Evolutionary conservation across 2,797 vertebrate species (phyloP).

Genomic region (Labeo calbasu): DNA sequence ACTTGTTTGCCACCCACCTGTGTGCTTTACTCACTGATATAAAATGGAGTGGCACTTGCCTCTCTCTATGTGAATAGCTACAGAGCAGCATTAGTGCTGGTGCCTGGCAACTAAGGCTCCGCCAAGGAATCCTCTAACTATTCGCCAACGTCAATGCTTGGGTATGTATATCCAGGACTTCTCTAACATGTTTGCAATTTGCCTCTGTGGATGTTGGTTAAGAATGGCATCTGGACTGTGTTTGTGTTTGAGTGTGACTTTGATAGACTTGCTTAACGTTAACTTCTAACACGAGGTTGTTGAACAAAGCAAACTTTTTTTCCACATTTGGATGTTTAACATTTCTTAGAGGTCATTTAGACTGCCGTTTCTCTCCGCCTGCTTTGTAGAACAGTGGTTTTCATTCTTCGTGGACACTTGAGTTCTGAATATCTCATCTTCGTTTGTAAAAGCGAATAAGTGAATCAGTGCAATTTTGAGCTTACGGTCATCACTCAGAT

Average conservation of each 20-base stretch:
- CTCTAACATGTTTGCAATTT: conserved; percentile 54
- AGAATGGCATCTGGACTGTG: conserved; percentile 21
- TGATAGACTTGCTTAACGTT: conserved; percentile 6
- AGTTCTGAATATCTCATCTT: conserved; percentile 3
- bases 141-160: conserved; percentile 59
- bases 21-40: conserved; percentile 59
- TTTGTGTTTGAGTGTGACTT: conserved; percentile 32
- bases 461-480: neutral
- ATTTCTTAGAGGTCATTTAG: conserved; percentile 18
- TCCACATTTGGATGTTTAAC: conserved; percentile 9
- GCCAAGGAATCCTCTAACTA: conserved; percentile 59
- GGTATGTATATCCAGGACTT: conserved; percentile 65
- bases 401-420: neutral
- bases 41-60: conserved; percentile 60
- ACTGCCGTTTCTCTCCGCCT: neutral
- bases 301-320: neutral
- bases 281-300: neutral
- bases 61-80: conserved; percentile 55
- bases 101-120: conserved; percentile 64
- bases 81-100: conserved; percentile 59
- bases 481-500: neutral
- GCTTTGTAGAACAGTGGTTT: neutral
- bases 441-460: neutral
- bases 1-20: conserved; percentile 62
- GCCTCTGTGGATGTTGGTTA: conserved; percentile 25